These are phyloP conservation scores for Linyphia triangularis DNA, from an alignment of 2,888 invertebrate genomes.

Conservation along the genomic window DNA sequence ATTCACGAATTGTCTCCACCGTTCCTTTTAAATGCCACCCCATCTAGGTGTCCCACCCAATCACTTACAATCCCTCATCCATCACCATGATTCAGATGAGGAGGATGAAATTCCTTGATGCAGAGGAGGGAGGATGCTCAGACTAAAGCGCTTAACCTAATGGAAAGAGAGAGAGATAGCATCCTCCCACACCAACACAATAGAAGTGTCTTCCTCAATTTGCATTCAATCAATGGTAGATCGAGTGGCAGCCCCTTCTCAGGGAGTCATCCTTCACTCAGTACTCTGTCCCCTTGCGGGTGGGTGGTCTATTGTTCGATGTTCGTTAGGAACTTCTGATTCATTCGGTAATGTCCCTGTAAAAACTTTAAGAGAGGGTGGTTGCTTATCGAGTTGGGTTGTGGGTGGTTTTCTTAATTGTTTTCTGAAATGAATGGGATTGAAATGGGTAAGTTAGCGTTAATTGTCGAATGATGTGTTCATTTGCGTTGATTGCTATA, in stretches of 20 bases:
- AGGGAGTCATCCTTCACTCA: neutral
- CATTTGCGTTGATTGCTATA: too few species aligned
- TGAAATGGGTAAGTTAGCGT: too few species aligned
- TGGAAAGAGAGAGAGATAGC: neutral
- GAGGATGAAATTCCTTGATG: too few species aligned
- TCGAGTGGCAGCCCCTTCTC: neutral
- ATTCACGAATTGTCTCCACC: too few species aligned
- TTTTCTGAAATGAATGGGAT: too few species aligned
- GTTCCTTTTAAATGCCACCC: too few species aligned
- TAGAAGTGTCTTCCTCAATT: constrained; percentile 9
- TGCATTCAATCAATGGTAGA: constrained; percentile 18
- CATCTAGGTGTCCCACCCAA: neutral
- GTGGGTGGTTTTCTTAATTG: too few species aligned
- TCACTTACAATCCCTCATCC: neutral
- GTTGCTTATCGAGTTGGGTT: too few species aligned
- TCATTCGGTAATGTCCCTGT: too few species aligned
- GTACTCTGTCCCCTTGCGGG: neutral
- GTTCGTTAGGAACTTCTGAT: neutral
- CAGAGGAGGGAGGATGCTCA: neutral
- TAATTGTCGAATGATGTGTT: too few species aligned
- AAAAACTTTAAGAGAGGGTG: too few species aligned
- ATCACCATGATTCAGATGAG: neutral
- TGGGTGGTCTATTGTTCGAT: neutral
- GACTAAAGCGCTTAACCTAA: neutral
- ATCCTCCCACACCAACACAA: neutral